Evolutionary conservation across 2,113 vertebrate genomes (phyloP).

Genomic region (Heptranchias perlo): DNA sequence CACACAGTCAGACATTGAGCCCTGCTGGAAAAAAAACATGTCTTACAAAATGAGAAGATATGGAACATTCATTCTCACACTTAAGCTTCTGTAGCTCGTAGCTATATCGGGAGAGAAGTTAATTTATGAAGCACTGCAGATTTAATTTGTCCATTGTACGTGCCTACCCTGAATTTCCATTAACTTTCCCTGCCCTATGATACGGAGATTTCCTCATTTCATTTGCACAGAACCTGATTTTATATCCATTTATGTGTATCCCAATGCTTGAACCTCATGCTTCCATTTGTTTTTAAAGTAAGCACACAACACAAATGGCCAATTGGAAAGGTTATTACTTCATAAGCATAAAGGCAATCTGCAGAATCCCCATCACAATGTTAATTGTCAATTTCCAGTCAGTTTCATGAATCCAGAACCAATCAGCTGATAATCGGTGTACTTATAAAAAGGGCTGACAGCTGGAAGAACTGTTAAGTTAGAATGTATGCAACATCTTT

Average conservation of each 20-base stretch:
- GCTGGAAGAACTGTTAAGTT: background rate
- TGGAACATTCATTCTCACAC: background rate
- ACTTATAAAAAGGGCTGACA: background rate
- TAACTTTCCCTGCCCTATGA: background rate
- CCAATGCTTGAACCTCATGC: background rate
- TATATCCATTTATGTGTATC: background rate
- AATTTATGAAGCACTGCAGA: background rate
- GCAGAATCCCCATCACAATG: background rate
- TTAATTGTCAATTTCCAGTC: background rate
- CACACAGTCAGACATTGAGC: background rate
- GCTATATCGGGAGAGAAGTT: background rate
- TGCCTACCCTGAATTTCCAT: background rate
- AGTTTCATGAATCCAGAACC: background rate
- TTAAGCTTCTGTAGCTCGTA: background rate
- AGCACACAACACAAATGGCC: background rate
- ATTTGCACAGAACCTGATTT: background rate
- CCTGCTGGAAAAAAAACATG: background rate
- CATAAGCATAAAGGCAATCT: background rate
- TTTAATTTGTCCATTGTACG: background rate
- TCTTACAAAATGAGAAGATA: background rate
- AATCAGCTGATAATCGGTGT: no score
- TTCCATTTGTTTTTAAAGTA: background rate
- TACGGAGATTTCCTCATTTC: background rate
- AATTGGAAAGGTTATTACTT: background rate
- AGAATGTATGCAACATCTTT: background rate